Conservation (phyloP, 2,888 invertebrate species). For the Pollenia labialis region DNA sequence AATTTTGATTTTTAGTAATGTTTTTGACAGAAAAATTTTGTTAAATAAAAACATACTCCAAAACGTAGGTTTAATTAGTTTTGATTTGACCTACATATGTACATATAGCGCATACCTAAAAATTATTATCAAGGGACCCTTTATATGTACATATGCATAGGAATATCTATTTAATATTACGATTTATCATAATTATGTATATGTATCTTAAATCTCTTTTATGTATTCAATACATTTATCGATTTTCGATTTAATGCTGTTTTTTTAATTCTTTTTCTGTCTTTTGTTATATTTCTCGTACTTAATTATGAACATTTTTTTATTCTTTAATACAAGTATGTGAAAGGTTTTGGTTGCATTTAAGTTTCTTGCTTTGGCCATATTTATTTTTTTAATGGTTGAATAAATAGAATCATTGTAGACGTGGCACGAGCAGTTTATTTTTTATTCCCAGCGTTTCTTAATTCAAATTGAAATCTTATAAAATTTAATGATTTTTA, state of each 20-base stretch:
- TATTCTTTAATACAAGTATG: conserved; percentile 7
- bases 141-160: no score
- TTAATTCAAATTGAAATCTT: conserved; percentile 12
- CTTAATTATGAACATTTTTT: neutral
- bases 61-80: no score
- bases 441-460: neutral
- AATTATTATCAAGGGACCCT: no score
- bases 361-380: conserved; percentile 7
- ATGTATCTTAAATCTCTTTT: neutral
- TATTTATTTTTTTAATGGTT: conserved; percentile 26
- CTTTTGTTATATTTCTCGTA: neutral
- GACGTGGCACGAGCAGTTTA: neutral
- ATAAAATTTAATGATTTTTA: conserved; percentile 1
- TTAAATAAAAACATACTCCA: no score
- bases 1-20: no score
- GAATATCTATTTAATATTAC: neutral
- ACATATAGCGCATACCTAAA: no score
- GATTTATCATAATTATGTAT: conserved; percentile 15
- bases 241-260: conserved; percentile 29
- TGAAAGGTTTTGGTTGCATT: conserved; percentile 4
- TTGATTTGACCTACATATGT: no score
- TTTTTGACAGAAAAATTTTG: no score
- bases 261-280: neutral
- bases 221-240: neutral
- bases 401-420: conserved; percentile 11